Base-by-base conservation (phyloP, 2,888 invertebrate genomes). In the Meghimatium bilineatum region DNA sequence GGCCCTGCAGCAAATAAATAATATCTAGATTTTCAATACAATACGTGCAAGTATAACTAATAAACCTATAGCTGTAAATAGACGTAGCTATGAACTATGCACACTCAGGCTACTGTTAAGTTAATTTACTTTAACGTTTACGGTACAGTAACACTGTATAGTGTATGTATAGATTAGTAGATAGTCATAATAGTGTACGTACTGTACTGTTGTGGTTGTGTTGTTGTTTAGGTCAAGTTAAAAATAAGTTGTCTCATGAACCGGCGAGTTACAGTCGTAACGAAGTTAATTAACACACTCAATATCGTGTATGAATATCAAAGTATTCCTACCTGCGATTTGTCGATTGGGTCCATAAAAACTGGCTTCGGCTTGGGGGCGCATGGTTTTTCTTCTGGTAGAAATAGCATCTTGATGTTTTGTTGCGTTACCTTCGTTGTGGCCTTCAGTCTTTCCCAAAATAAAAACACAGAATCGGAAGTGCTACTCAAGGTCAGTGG, bases 301-400 rank as follows among this genome's bases (percentile, higher is more conserved):
- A 12, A 29, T 17, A 38, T 2, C 12, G 14, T n/a, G 14, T 17
- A 44, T 26, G 63, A 63, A 26, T 26, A 66, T 66, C 32, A 72
- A 71, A 14, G n/a, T 17, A 60, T 26, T 34, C 85, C 78, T 83
- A 85, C 85, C 69, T 80, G 52, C 23, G 85, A 76, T 80, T 81
- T 80, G 83, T 85, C 85, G 63, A 82, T 76, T 36, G 85, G 85
- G 69, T 85, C 83, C 75, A 83, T 83, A 80, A 85, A 85, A 52
- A 82, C 82, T 17, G 69, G 77, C 29, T 82, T 82, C 8, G 82
- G 32, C 38, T 77, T 82, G 29, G 67, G 63, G 23, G 52, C 14
- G n/a, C 76, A 67, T 80, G 72, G 85, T 78, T 63, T 76, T 56
- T 74, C 78, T 72, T 56, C 67, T 49, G n/a, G 29, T 78, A 60